phyloP scores from a whole-genome alignment of 1,140 invertebrate genomes.

The Nebria ingens region DNA sequence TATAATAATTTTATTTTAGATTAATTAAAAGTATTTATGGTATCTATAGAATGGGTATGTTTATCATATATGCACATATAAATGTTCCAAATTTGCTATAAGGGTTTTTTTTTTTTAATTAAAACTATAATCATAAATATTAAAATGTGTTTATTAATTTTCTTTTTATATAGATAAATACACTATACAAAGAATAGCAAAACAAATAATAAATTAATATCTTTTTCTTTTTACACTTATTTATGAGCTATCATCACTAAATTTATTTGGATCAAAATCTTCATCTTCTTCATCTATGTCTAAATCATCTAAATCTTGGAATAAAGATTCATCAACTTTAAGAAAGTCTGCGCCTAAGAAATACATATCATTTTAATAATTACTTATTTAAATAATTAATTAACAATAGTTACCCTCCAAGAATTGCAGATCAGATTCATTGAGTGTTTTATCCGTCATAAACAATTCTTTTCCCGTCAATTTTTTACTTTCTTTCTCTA shows the following conservation, averaged over 20 bases:
- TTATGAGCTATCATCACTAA: constrained; percentile 14
- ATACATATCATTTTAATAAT: constrained; percentile 16
- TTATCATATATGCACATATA: too few species aligned
- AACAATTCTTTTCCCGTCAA: constrained; percentile 84
- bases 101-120: too few species aligned
- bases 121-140: too few species aligned
- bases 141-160: too few species aligned
- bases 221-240: too few species aligned
- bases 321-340: constrained; percentile 88
- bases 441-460: constrained; percentile 80
- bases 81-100: too few species aligned
- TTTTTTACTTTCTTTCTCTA: constrained; percentile 62
- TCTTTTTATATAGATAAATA: too few species aligned
- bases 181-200: too few species aligned
- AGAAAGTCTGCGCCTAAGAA: constrained; percentile 62
- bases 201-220: too few species aligned
- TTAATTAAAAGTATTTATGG: too few species aligned
- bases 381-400: constrained; percentile 11
- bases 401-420: constrained; percentile 64
- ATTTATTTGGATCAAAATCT: constrained; percentile 39
- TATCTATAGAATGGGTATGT: too few species aligned
- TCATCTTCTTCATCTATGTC: constrained; percentile 69
- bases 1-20: too few species aligned
- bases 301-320: constrained; percentile 85
- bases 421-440: constrained; percentile 93